Conservation (phyloP, 2,113 vertebrate genomes). For the Caranx melampygus region DNA sequence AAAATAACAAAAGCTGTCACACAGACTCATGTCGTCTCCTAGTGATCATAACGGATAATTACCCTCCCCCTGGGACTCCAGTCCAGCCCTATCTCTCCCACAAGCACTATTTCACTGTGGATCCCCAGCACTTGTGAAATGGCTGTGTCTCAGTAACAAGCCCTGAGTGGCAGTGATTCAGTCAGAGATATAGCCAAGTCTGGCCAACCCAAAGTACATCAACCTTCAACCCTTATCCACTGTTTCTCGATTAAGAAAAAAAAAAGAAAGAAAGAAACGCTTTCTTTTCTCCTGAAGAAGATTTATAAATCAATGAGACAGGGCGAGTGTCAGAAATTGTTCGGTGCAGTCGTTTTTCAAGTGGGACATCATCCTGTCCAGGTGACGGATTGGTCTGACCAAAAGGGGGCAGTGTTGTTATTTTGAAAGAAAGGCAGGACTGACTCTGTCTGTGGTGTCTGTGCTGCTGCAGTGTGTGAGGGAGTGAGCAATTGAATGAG, state of each 20-base stretch:
- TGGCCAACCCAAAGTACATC: constrained; percentile 77
- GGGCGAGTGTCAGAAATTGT: constrained; percentile 69
- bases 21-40: constrained; percentile 77
- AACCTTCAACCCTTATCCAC: constrained; percentile 66
- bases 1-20: constrained; percentile 83
- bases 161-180: constrained; percentile 79
- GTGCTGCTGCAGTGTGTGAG: constrained; percentile 64
- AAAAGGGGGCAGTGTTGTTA: constrained; percentile 87
- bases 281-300: constrained; percentile 62
- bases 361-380: constrained; percentile 59
- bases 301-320: constrained; percentile 78
- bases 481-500: constrained; percentile 54
- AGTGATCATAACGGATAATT: constrained; percentile 87
- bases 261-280: background rate
- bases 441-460: constrained; percentile 24
- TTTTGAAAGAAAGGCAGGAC: constrained; percentile 66
- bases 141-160: constrained; percentile 80
- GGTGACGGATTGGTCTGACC: constrained; percentile 60
- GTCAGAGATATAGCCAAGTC: constrained; percentile 72
- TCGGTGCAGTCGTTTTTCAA: constrained; percentile 71
- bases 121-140: constrained; percentile 75
- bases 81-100: constrained; percentile 69
- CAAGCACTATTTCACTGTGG: constrained; percentile 71
- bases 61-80: constrained; percentile 73
- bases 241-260: constrained; percentile 52